These are phyloP conservation scores for Asobara japonica DNA, from an alignment of 1,140 invertebrate genomes.

Conservation along the genomic window DNA sequence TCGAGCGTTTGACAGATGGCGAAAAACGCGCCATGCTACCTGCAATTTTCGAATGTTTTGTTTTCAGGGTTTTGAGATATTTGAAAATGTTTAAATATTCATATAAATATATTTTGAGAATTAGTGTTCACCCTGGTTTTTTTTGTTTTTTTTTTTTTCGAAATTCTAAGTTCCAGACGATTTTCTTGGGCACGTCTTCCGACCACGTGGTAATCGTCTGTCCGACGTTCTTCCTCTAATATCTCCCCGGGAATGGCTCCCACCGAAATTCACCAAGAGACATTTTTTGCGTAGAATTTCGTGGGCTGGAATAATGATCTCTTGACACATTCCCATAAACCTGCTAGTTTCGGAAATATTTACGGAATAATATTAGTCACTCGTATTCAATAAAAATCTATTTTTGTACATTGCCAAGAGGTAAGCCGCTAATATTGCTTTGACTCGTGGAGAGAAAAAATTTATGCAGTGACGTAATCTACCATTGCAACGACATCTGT, in stretches of 20 bases:
- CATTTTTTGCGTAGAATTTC: too few species aligned
- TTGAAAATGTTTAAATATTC: background rate
- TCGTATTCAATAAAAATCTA: background rate
- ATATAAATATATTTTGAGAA: background rate
- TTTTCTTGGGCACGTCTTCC: too few species aligned
- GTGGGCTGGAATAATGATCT: too few species aligned
- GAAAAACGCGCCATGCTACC: too few species aligned
- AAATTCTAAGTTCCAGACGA: too few species aligned
- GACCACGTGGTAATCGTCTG: too few species aligned
- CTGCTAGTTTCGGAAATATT: background rate
- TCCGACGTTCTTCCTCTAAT: too few species aligned
- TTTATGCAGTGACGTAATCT: constrained; percentile 5
- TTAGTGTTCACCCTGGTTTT: too few species aligned
- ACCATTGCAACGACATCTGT: constrained; percentile 4
- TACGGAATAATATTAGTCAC: background rate
- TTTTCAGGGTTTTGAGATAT: background rate
- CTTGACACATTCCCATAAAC: background rate
- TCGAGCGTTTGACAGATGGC: too few species aligned
- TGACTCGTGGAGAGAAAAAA: background rate
- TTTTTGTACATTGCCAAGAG: background rate
- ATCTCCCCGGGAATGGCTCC: too few species aligned
- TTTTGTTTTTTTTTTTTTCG: too few species aligned
- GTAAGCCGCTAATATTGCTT: background rate
- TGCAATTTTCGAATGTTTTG: too few species aligned
- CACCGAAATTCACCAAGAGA: background rate